Evolutionary conservation across 2,797 vertebrate species (phyloP).

Genomic region (Lateolabrax maculatus): DNA sequence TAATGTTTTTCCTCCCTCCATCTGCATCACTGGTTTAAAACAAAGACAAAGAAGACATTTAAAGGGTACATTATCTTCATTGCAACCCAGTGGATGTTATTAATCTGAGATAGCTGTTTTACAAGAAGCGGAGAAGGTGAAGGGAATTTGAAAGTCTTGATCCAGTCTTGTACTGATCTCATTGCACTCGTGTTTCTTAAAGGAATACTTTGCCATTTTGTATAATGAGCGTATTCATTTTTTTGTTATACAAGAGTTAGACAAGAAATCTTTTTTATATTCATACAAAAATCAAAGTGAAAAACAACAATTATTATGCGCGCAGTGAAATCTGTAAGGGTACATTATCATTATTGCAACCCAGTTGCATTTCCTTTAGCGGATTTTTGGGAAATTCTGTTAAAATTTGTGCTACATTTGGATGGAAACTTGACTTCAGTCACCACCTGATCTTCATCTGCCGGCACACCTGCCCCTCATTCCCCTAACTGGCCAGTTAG

Average conservation of each 20-base stretch:
- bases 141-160: background rate
- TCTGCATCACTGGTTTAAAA: conserved; percentile 21
- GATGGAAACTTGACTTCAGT: background rate
- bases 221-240: background rate
- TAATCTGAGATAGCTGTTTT: conserved; percentile 4
- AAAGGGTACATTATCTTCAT: conserved; percentile 33
- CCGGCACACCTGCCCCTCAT: background rate
- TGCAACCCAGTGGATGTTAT: conserved; percentile 19
- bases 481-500: background rate
- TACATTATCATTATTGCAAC: background rate
- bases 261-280: background rate
- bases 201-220: background rate
- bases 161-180: background rate
- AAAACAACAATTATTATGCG: background rate
- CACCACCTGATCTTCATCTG: conserved; percentile 1
- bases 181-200: background rate
- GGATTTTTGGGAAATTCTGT: too few species aligned
- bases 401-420: background rate
- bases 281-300: background rate
- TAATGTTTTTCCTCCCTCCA: conserved; percentile 16
- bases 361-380: too few species aligned
- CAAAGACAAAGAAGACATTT: conserved; percentile 25
- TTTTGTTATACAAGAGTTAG: background rate
- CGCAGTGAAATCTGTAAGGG: background rate
- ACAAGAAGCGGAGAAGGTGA: conserved; percentile 12